Conservation (phyloP, 1,140 invertebrate genomes). For the Eulimnadia texana region DNA sequence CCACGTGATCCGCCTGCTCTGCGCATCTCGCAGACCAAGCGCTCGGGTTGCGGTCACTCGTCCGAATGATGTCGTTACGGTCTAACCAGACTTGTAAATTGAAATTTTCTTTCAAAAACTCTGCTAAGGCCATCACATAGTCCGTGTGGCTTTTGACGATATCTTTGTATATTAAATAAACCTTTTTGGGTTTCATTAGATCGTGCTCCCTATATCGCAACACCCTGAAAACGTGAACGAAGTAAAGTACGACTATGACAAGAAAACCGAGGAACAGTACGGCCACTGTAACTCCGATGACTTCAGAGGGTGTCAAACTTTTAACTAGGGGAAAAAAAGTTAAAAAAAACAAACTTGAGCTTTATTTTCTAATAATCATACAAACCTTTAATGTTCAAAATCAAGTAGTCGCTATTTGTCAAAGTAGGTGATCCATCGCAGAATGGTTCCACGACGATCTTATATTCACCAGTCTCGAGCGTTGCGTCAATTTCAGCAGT, state of each 20-base stretch:
- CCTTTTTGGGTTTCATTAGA: not conserved
- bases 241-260: not conserved
- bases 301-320: not conserved
- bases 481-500: not conserved
- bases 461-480: not conserved
- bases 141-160: not conserved
- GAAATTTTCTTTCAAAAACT: not conserved
- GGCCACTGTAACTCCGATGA: not conserved
- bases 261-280: not conserved
- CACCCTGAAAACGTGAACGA: not conserved
- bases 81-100: not conserved
- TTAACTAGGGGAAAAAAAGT: too few relatives aligned
- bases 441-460: not conserved
- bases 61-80: not conserved
- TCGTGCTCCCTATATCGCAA: not conserved
- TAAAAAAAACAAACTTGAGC: too few relatives aligned
- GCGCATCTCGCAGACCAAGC: not conserved
- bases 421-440: not conserved
- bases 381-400: not conserved
- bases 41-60: not conserved
- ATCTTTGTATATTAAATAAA: not conserved
- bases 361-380: too few relatives aligned
- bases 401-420: not conserved
- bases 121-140: not conserved
- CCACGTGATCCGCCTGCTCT: not conserved